Evolutionary conservation across 2,797 vertebrate species (phyloP).

Genomic region (Crypturellus tataupa): DNA sequence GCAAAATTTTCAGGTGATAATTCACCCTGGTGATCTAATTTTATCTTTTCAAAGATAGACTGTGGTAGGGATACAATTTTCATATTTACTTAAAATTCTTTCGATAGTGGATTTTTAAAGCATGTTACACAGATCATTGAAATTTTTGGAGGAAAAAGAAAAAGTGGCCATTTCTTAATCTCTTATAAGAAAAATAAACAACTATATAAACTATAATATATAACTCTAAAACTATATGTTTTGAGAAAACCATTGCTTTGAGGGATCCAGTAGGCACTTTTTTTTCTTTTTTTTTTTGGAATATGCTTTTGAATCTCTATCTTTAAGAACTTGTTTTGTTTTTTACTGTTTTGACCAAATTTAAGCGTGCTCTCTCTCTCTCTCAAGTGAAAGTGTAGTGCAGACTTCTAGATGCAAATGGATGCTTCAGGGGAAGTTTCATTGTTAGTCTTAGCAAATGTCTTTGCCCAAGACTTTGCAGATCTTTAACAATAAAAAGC

Average conservation of each 20-base stretch:
- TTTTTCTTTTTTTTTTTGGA: not conserved
- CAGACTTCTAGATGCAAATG: not conserved
- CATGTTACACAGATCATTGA: not conserved
- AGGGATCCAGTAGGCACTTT: not conserved
- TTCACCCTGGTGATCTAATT: slow-evolving; percentile 29
- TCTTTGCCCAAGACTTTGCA: not conserved
- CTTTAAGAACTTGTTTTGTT: not conserved
- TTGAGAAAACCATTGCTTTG: not conserved
- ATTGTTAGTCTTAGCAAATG: not conserved
- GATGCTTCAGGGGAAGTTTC: not conserved
- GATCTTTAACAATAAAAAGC: not conserved
- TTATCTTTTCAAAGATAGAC: not conserved
- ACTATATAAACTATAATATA: not conserved
- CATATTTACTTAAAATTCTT: not conserved
- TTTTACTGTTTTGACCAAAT: not conserved
- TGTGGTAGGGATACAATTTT: not conserved
- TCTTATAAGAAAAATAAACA: not conserved
- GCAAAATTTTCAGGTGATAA: slow-evolving; percentile 58
- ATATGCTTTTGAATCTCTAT: not conserved
- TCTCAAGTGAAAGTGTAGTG: not conserved
- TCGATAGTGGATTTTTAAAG: not conserved
- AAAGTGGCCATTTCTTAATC: not conserved
- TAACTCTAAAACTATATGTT: not conserved
- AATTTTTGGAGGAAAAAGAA: not conserved
- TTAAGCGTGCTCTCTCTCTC: not conserved